Evolutionary conservation across 2,888 invertebrate species (phyloP), one percentile per base, ranked within the genome.

Genomic region (Mantis religiosa): DNA sequence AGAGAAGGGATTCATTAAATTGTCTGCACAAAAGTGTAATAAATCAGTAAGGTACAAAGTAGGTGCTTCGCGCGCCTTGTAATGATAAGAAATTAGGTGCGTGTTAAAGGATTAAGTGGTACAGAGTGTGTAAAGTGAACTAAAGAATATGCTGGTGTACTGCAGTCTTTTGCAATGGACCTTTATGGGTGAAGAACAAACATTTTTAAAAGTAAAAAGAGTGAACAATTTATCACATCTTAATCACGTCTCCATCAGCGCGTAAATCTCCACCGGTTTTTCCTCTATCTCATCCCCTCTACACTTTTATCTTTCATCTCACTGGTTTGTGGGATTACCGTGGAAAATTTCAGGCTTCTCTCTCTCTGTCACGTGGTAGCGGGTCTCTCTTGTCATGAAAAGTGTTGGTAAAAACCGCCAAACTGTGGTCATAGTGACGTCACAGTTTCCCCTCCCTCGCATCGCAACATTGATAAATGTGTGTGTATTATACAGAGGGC

Each of bases 381-480:
- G 54, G 54, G 82, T 87, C 82, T 87, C 87, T 87, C 87, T 34
- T 34, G 87, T 87, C 87, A 87, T 34, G 82, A 41, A 82, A 82
- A 87, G 54, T 85, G 85, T 83, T 85, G 85, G 88, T 89, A 89
- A 89, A 89, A 89, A 89, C 89, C 85, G 89, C 89, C 89, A 85
- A 89, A 89, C 86, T 88, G 89, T 89, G 89, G 87, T 84, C 83
- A 87, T 85, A 87, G 41, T 82, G 87, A 82, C 82, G 87, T 87
- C 87, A 87, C 34, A 82, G n/a, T 86, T 87, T 34, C 82, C 87
- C 28, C 14, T 54, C 28, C 30, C 82, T n/a, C 88, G 28, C 28
- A 34, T 41, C 88, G 20, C 89, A 85, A 84, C 89, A 88, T 84
- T 89, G 89, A 89, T 88, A 89, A 89, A 89, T 89, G 89, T 82